Percentiles rank a stretch among this genome's conserved stretches.
Evolutionary conservation across 2,797 vertebrate genomes (phyloP).

Genomic region (Psittacula derbiana): DNA sequence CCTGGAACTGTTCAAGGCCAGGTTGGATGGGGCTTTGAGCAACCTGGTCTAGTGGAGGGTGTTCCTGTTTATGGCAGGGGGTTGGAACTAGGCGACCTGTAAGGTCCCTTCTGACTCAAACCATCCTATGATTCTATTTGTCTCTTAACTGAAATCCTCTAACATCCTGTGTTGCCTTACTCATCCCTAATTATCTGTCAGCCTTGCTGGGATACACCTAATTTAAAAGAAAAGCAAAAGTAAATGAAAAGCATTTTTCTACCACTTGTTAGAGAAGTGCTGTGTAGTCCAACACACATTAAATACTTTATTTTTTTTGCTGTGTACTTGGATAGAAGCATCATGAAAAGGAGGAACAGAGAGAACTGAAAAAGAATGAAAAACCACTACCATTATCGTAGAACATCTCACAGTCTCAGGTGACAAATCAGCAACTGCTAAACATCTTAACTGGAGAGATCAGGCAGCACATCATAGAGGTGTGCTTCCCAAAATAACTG

Average conservation of each 20-base stretch:
- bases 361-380: not conserved
- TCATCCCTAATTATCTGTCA: not conserved
- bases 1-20: not conserved
- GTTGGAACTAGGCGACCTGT: not conserved
- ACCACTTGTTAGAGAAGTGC: not conserved
- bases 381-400: not conserved
- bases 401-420: not conserved
- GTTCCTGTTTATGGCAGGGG: not conserved
- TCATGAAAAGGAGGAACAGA: not conserved
- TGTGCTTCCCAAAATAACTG: not conserved
- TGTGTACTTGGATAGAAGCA: not conserved
- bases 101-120: not conserved
- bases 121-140: not conserved
- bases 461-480: not conserved
- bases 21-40: not conserved
- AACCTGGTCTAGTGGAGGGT: not conserved
- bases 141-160: not conserved
- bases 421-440: not conserved
- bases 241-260: not conserved
- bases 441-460: not conserved
- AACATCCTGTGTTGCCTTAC: not conserved
- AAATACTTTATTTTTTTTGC: not conserved
- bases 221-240: not conserved
- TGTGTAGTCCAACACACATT: not conserved
- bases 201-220: not conserved